Evolutionary conservation across 1,140 invertebrate species (phyloP).

Genomic region (Procambarus virginalis): DNA sequence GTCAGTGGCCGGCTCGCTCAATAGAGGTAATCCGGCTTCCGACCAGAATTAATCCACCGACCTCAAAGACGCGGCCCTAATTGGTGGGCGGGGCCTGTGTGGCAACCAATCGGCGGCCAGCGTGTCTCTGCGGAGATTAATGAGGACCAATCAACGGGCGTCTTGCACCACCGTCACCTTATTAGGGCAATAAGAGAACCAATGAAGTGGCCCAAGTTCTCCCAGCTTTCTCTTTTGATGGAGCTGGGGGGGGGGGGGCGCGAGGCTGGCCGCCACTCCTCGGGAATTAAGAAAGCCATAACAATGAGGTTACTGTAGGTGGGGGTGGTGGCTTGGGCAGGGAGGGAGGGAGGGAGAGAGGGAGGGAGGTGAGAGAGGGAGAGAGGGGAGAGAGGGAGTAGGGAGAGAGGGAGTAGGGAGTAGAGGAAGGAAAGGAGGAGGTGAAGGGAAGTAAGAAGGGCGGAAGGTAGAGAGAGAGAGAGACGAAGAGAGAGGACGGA

Average conservation of each 20-base stretch:
- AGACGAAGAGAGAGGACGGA: too few relatives aligned
- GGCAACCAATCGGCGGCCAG: constrained; percentile 49
- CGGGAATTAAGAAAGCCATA: constrained; percentile 30
- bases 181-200: constrained; percentile 64
- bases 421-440: too few relatives aligned
- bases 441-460: neutral
- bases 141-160: constrained; percentile 60
- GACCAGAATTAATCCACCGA: constrained; percentile 62
- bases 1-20: constrained; percentile 50
- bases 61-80: constrained; percentile 62
- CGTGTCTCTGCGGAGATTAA: constrained; percentile 44
- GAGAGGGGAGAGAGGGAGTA: too few relatives aligned
- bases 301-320: neutral
- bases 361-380: too few relatives aligned
- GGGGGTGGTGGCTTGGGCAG: too few relatives aligned
- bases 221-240: constrained; percentile 47
- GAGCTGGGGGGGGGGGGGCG: constrained; percentile 8
- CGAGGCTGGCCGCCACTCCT: constrained; percentile 2
- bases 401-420: too few relatives aligned
- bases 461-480: neutral
- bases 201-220: constrained; percentile 54
- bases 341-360: too few relatives aligned
- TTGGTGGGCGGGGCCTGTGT: constrained; percentile 54
- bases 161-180: constrained; percentile 58
- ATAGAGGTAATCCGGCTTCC: constrained; percentile 64